Conservation (phyloP, 2,888 invertebrate species). For the Carcina quercana region DNA sequence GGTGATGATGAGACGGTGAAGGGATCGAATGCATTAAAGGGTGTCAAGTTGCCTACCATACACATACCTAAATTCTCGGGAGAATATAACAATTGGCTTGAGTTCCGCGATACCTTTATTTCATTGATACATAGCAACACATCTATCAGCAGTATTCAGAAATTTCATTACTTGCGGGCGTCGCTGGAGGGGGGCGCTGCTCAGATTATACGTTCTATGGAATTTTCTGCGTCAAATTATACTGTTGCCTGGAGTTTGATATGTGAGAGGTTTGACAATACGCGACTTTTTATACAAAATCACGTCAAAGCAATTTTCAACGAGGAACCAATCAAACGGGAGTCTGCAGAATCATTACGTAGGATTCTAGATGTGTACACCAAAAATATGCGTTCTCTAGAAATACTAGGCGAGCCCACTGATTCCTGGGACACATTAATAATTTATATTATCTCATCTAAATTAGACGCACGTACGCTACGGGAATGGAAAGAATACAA, state of each 20-base stretch:
- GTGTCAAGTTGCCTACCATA: constrained; percentile 2
- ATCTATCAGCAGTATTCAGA: constrained; percentile 2
- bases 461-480: constrained; percentile 9
- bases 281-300: constrained; percentile 11
- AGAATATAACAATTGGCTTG: constrained; percentile 7
- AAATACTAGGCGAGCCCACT: constrained; percentile 11
- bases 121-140: constrained; percentile 12
- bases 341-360: constrained; percentile 8
- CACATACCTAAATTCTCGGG: constrained; percentile 8
- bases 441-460: constrained; percentile 13
- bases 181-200: constrained; percentile 11
- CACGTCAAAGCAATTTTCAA: constrained; percentile 13
- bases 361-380: constrained; percentile 10
- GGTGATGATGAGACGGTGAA: no score
- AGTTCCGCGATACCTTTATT: constrained; percentile 10
- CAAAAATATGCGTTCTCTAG: constrained; percentile 10
- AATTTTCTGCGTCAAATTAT: constrained; percentile 9
- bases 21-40: no score
- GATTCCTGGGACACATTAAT: constrained; percentile 13
- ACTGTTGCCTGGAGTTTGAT: constrained; percentile 11
- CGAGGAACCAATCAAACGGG: constrained; percentile 9
- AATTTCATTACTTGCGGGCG: constrained; percentile 1
- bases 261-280: constrained; percentile 13
- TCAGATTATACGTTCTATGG: constrained; percentile 8
- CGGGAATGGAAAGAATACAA: constrained; percentile 14